Percentiles rank a stretch among this genome's conserved stretches.
Conservation (phyloP, 2,797 vertebrate genomes). For the Hephaestus fuliginosus region DNA sequence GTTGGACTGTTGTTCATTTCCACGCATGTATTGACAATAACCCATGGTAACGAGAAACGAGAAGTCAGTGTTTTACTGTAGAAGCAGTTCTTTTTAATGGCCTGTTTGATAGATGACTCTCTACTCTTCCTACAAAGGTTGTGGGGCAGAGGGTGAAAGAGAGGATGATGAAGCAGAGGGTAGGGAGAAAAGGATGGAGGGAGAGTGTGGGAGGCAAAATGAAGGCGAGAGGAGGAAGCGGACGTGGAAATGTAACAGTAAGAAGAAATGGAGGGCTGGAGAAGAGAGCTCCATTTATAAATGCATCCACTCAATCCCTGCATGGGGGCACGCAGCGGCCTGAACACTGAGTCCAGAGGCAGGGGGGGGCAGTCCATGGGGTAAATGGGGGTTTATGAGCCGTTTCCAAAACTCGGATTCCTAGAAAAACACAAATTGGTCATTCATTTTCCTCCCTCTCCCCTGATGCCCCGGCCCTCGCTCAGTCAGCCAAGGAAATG, state of each 20-base stretch:
- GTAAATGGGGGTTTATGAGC: conserved; percentile 37
- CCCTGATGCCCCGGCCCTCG: conserved; percentile 33
- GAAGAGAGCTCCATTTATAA: conserved; percentile 63
- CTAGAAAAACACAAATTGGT: conserved; percentile 68
- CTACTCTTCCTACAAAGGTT: conserved; percentile 35
- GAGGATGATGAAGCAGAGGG: conserved; percentile 26
- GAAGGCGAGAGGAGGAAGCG: conserved; percentile 22
- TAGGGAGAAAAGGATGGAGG: conserved; percentile 11
- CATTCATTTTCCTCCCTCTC: conserved; percentile 54
- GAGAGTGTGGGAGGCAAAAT: not conserved
- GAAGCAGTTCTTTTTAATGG: conserved; percentile 57
- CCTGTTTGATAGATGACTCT: conserved; percentile 54
- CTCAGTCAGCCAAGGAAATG: conserved; percentile 65
- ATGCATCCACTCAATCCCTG: conserved; percentile 42
- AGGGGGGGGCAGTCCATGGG: conserved; percentile 46
- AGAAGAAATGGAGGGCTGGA: conserved; percentile 45
- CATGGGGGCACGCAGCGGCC: conserved; percentile 40
- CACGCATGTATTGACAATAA: conserved; percentile 38
- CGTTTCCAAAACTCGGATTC: conserved; percentile 53
- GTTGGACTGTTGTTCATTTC: conserved; percentile 39
- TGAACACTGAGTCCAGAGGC: conserved; percentile 44
- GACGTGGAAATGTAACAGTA: conserved; percentile 22
- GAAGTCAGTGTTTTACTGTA: conserved; percentile 44
- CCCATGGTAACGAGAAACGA: conserved; percentile 19
- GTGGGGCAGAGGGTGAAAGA: conserved; percentile 8